Evolutionary conservation across 2,797 vertebrate genomes (phyloP), one percentile per base, ranked within the genome.

Genomic region (Remorina albescens): DNA sequence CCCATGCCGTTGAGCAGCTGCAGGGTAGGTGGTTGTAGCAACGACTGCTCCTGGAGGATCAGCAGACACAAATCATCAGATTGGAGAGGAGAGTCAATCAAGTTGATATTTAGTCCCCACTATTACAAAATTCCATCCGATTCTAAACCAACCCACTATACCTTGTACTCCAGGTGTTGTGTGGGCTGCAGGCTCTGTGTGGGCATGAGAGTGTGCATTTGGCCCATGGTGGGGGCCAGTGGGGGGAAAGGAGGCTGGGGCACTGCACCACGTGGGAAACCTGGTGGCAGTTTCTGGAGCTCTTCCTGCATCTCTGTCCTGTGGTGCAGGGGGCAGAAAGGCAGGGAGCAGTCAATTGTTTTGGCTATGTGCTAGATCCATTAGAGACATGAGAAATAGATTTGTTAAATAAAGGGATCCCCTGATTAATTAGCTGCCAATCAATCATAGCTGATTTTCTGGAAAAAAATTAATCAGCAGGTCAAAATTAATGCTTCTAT

Each of bases 81-180:
- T 56, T 18, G 28, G 13, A 50, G 15, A 0, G 2, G 21, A n/a
- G 65, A 41, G 50, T 32, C 0, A 59, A 76, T 19, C 4, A 63
- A 41, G 6, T 3, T 34, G 1, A 55, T 13, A 65, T 16, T 46
- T 12, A 37, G 18, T 55, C 1, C 23, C n/a, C 19, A 7, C 11
- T 28, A 28, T 2, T 32, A 2, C 51, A 68, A 41, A 10, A 49
- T 8, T 15, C 46, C 16, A 36, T 13, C 12, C 16, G 4, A 54
- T 30, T 18, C 56, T 2, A 69, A 63, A 15, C 16, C 4, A 21
- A 42, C n/a, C 30, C 50, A 70, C 28, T 41, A 25, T 95, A 99
- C 98, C 98, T 99, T 99, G 95, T 99, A 99, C 86, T 99, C 98
- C 73, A 99, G 94, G 91, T 98, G 98, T 62, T 97, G 96, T 0